Percentiles rank a stretch among this genome's conserved stretches.
phyloP scores from a whole-genome alignment of 2,888 invertebrate genomes.

The Andrena trimmerana region DNA sequence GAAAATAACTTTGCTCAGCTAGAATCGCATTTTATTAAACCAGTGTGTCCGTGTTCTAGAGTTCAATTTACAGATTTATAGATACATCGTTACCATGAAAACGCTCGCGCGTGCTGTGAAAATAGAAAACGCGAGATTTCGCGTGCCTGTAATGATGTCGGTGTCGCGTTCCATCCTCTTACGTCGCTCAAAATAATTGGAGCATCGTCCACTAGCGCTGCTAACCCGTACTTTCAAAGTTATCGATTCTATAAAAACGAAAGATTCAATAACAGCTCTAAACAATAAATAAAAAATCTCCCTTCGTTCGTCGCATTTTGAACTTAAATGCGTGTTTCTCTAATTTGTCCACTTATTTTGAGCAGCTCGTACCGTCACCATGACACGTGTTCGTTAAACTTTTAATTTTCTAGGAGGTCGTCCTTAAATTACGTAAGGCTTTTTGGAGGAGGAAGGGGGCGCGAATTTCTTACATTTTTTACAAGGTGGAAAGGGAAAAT shows the following conservation, averaged over 20 bases:
- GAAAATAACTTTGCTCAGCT: too few species aligned
- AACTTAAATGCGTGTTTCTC: too few species aligned
- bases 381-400: too few species aligned
- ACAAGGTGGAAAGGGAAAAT: too few species aligned
- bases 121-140: conserved; percentile 3
- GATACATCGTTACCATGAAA: background rate
- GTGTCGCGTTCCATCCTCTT: conserved; percentile 39
- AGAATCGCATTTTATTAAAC: too few species aligned
- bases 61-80: background rate
- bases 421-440: too few species aligned
- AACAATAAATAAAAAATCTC: too few species aligned
- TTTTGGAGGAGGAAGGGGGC: too few species aligned
- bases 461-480: too few species aligned
- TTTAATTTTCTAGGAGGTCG: too few species aligned
- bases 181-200: background rate
- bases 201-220: background rate
- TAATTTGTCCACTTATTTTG: background rate
- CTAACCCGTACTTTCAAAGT: background rate
- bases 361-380: background rate
- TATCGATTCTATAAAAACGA: background rate
- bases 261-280: background rate
- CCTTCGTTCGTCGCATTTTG: too few species aligned
- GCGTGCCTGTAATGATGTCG: background rate
- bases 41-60: too few species aligned
- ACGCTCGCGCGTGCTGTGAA: background rate